Evolutionary conservation across 1,140 invertebrate genomes (phyloP).

Genomic region (Plectrocnemia conspersa): DNA sequence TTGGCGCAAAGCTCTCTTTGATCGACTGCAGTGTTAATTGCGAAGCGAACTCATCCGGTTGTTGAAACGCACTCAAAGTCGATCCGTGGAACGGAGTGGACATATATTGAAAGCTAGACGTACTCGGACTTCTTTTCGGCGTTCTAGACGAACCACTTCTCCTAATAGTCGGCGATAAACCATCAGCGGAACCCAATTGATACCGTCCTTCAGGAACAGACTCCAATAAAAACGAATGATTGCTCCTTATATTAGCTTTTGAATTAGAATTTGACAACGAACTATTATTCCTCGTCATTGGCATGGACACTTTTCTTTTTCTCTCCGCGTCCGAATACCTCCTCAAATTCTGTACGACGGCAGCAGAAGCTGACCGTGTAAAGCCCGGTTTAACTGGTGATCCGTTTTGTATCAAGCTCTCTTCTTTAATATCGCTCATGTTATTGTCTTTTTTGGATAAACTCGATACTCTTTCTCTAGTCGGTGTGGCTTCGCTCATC

Average conservation of each 20-base stretch:
- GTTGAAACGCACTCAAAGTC: constrained; percentile 65
- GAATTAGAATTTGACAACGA: constrained; percentile 25
- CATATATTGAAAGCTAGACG: constrained; percentile 76
- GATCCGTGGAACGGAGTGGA: constrained; percentile 80
- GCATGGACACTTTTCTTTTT: constrained; percentile 44
- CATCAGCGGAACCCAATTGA: constrained; percentile 22
- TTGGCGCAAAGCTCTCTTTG: constrained; percentile 50
- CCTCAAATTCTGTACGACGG: constrained; percentile 42
- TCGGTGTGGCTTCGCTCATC: constrained; percentile 3
- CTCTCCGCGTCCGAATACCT: constrained; percentile 37
- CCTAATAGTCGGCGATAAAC: constrained; percentile 34
- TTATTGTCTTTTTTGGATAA: constrained; percentile 33
- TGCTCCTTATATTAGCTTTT: constrained; percentile 25
- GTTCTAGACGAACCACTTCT: constrained; percentile 43
- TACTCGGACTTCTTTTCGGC: constrained; percentile 64
- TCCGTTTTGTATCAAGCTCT: constrained; percentile 30
- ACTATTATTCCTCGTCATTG: constrained; percentile 30
- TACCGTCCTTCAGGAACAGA: constrained; percentile 34
- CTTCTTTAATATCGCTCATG: constrained; percentile 28
- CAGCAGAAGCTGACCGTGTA: constrained; percentile 51
- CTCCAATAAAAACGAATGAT: constrained; percentile 37
- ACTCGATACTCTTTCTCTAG: constrained; percentile 16
- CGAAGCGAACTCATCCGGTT: constrained; percentile 71
- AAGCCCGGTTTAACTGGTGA: constrained; percentile 40
- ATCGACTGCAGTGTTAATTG: constrained; percentile 69